A percentile compares a stretch with the other conserved stretches of the same genome.
Evolutionary conservation across 2,797 vertebrate species (phyloP).

Genomic region (Poeciliopsis infans): DNA sequence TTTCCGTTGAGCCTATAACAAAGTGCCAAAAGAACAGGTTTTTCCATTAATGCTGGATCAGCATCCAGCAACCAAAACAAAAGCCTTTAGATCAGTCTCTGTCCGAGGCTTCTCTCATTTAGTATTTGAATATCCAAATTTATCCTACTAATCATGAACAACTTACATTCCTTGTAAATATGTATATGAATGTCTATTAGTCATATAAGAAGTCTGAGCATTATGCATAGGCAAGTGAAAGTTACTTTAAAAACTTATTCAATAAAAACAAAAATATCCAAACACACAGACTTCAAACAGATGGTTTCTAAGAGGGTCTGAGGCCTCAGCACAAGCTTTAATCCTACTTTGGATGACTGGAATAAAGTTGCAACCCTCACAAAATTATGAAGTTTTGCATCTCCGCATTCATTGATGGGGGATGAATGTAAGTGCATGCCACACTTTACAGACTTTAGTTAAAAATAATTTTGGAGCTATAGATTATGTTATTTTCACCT

Average conservation of each 20-base stretch:
- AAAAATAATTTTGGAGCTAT: not conserved
- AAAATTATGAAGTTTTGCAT: too few species aligned
- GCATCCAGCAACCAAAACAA: conserved; percentile 53
- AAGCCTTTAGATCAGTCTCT: conserved; percentile 32
- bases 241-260: conserved; percentile 13
- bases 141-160: conserved; percentile 22
- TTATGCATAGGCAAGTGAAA: conserved; percentile 7
- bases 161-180: conserved; percentile 40
- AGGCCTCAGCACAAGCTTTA: not conserved
- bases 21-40: conserved; percentile 72
- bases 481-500: not conserved
- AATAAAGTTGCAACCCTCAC: conserved; percentile 9
- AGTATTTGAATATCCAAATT: conserved; percentile 51
- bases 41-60: conserved; percentile 63
- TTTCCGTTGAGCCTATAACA: conserved; percentile 69
- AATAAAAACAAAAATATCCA: conserved; percentile 30
- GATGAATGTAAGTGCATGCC: not conserved
- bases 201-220: not conserved
- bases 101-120: conserved; percentile 36
- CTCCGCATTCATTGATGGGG: too few species aligned
- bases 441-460: not conserved
- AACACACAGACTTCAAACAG: conserved; percentile 50
- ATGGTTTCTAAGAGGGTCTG: conserved; percentile 41
- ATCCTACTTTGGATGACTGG: conserved; percentile 31
- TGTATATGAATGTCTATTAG: conserved; percentile 29